These are phyloP conservation scores for Calidris pugnax DNA, from an alignment of 2,113 vertebrate genomes.

Conservation along the genomic window DNA sequence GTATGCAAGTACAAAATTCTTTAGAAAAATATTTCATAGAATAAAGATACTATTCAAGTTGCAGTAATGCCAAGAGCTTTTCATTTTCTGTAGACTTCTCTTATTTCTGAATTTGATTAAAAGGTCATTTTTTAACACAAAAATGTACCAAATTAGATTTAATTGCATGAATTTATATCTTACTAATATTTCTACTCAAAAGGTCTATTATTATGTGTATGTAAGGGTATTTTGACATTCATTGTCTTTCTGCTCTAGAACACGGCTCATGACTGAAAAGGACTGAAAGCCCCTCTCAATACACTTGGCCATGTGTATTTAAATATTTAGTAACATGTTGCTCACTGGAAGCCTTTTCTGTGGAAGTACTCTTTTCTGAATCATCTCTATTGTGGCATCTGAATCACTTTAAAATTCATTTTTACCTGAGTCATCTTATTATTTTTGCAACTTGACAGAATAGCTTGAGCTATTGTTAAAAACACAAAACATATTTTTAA, in stretches of 20 bases:
- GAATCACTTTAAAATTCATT: not conserved
- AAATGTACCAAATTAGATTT: not conserved
- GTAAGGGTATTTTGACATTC: not conserved
- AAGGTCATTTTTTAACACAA: not conserved
- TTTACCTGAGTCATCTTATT: conserved; percentile 20
- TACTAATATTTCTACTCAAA: not conserved
- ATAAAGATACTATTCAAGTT: not conserved
- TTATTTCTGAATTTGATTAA: not conserved
- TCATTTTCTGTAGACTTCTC: not conserved
- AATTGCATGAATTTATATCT: not conserved
- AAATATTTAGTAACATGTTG: conserved; percentile 24
- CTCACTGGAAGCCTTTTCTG: not conserved
- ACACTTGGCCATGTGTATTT: not conserved
- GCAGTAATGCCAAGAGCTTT: not conserved
- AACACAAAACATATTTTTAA: not conserved
- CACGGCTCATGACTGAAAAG: not conserved
- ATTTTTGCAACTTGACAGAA: not conserved
- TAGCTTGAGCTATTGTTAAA: not conserved
- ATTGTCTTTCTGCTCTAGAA: not conserved
- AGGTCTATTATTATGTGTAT: not conserved
- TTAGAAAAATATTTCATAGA: not conserved
- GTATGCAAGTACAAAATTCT: not conserved
- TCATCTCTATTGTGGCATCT: not conserved
- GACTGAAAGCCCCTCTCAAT: not conserved
- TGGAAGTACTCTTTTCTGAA: not conserved